Evolutionary conservation across 2,888 invertebrate genomes (phyloP), one percentile per base, ranked within the genome.

Genomic region (Oegoconia quadripuncta): DNA sequence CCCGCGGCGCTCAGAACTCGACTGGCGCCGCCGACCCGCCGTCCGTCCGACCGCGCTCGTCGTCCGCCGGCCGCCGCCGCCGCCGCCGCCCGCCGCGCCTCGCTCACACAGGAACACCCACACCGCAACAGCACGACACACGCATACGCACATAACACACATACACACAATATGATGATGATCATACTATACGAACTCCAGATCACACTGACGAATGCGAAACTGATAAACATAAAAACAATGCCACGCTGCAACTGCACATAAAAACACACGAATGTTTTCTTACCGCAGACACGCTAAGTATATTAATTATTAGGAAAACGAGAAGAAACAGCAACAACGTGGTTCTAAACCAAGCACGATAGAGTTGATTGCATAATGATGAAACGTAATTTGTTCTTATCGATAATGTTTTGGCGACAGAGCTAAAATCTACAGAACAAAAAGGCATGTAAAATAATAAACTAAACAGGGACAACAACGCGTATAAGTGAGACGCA

Each of bases 221-320:
- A 70, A 74, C 77, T 81, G 83, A 86, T 84, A 84, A 84, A 80
- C 80, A 78, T 72, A 71, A 82, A 77, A 80, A 79, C 75, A 51
- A 75, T 66, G 76, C 66, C 64, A 67, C 69, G 67, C 64, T 74
- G 73, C 76, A 78, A 74, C 64, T 80, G 80, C 78, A 82, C 67
- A 69, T 70, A 69, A 55, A 56, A 59, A 66, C 60, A 63, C 52
- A 55, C 47, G 41, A n/a, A 46, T 49, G 58, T 64, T 67, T 67
- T 64, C 58, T 60, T 65, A 22, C 14, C 8, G 28, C 20, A 22
- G 34, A 14, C 34, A 28, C 33, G 22, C 28, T 38, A 15, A 20
- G 13, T 18, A 4, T n/a, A 12, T 4, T 2, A 13, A 4, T 27
- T 5, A 12, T 25, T n/a, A n/a, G n/a, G n/a, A n/a, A n/a, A n/a